phyloP scores from a whole-genome alignment of 2,888 invertebrate genomes.

The Microctonus aethiopoides region DNA sequence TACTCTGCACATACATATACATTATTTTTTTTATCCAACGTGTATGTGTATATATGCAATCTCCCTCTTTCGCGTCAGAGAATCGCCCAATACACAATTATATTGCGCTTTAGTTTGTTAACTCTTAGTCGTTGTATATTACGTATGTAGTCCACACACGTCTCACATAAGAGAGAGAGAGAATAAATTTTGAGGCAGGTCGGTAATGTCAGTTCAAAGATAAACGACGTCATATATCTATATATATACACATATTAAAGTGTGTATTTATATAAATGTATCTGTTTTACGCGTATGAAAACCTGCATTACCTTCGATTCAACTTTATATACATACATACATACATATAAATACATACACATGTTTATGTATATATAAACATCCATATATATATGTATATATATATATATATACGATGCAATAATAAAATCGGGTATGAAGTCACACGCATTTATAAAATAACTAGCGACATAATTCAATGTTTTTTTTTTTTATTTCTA shows the following conservation, averaged over 20 bases:
- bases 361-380: too few species aligned
- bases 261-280: neutral
- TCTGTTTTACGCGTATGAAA: constrained; percentile 37
- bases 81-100: neutral
- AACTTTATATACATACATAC: constrained; percentile 32
- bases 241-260: constrained; percentile 15
- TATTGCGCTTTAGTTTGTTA: neutral
- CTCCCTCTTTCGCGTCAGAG: neutral
- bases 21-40: too few species aligned
- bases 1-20: neutral
- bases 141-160: neutral
- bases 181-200: constrained; percentile 57
- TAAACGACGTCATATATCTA: constrained; percentile 37
- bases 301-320: constrained; percentile 58
- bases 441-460: too few species aligned
- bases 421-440: neutral
- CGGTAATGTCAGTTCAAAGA: constrained; percentile 52
- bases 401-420: too few species aligned
- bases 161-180: constrained; percentile 5
- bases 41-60: neutral
- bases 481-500: neutral
- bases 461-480: neutral
- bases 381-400: too few species aligned
- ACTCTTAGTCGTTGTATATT: constrained; percentile 1
- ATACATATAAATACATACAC: neutral